These are phyloP conservation scores for Acropternis orthonyx DNA, from an alignment of 2,797 vertebrate genomes.

Conservation along the genomic window DNA sequence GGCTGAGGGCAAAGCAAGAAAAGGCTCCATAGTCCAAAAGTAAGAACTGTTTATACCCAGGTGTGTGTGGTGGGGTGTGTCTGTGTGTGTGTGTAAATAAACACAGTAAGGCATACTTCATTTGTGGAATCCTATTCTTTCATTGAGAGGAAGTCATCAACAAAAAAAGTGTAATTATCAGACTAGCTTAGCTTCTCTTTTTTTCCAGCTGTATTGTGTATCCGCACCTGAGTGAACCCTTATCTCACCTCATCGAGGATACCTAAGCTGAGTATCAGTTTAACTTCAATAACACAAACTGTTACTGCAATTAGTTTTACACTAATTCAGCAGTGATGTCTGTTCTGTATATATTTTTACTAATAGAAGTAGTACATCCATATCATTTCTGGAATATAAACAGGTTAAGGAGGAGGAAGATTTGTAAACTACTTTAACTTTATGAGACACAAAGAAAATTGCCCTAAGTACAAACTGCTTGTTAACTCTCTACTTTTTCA, in stretches of 20 bases:
- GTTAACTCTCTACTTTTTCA: not conserved
- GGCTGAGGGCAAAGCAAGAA: not conserved
- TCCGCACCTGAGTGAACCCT: conserved; percentile 25
- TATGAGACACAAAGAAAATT: not conserved
- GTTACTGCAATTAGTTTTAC: conserved; percentile 37
- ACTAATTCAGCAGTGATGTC: not conserved
- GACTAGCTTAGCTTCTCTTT: conserved; percentile 19
- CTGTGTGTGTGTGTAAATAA: conserved; percentile 43
- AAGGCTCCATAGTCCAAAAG: not conserved
- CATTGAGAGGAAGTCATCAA: conserved; percentile 53
- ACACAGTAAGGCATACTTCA: conserved; percentile 56
- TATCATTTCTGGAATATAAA: not conserved
- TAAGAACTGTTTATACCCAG: conserved; percentile 40
- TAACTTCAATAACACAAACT: conserved; percentile 42
- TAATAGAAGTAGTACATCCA: not conserved
- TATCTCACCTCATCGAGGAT: conserved; percentile 43
- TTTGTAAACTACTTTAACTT: not conserved
- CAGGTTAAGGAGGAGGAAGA: not conserved
- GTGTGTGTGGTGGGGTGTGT: not conserved
- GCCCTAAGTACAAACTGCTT: not conserved
- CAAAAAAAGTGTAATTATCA: conserved; percentile 54
- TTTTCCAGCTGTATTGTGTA: conserved; percentile 34
- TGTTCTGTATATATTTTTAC: not conserved
- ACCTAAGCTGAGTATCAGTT: conserved; percentile 51
- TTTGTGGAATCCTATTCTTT: conserved; percentile 52